phyloP scores from a whole-genome alignment of 2,888 invertebrate genomes.

The Stenodera caucasica region DNA sequence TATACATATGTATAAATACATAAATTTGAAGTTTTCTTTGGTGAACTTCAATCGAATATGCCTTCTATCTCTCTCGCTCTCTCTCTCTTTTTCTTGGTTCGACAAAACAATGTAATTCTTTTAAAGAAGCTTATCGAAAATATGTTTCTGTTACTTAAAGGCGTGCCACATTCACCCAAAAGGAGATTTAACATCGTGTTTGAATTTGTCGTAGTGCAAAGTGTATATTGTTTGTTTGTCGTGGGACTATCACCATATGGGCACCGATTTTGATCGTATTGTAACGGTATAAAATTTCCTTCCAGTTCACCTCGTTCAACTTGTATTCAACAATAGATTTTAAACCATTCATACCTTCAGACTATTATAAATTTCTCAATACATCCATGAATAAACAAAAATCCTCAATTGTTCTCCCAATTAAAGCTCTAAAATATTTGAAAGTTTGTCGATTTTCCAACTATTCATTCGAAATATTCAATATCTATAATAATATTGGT shows the following conservation, averaged over 20 bases:
- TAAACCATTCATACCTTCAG: constrained; percentile 34
- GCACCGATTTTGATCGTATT: constrained; percentile 6
- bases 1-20: not conserved
- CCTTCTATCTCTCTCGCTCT: not conserved
- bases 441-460: no score
- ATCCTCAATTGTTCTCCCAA: not conserved
- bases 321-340: constrained; percentile 35
- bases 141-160: constrained; percentile 45
- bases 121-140: constrained; percentile 51
- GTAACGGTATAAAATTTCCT: constrained; percentile 19
- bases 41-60: constrained; percentile 18
- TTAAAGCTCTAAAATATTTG: no score
- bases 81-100: no score
- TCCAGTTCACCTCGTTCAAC: constrained; percentile 36
- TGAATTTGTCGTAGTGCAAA: constrained; percentile 10
- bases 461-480: no score
- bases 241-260: constrained; percentile 26
- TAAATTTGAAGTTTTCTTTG: constrained; percentile 21
- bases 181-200: constrained; percentile 23
- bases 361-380: constrained; percentile 27
- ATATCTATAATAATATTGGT: no score
- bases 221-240: constrained; percentile 21
- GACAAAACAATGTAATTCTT: constrained; percentile 41
- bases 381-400: constrained; percentile 25
- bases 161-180: constrained; percentile 8